Evolutionary conservation across 1,140 invertebrate genomes (phyloP).

Genomic region (Amphibalanus amphitrite): DNA sequence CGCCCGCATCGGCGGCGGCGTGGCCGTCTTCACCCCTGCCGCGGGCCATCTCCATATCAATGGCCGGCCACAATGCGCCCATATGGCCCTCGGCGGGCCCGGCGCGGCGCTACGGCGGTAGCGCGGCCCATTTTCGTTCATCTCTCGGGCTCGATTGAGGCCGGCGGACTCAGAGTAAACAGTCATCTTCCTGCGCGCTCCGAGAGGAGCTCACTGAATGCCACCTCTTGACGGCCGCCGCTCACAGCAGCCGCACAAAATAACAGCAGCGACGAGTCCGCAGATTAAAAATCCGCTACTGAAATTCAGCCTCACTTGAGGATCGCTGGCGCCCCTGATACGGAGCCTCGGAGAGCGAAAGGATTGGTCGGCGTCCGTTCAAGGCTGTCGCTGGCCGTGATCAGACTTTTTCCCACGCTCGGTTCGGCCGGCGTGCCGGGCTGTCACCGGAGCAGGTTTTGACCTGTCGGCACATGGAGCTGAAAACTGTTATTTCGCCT

Average conservation of each 20-base stretch:
- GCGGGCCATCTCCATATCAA: not conserved
- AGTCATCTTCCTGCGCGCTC: no score
- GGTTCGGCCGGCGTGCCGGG: no score
- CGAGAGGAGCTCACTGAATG: no score
- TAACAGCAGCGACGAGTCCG: no score
- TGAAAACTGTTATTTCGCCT: no score
- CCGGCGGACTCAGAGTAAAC: not conserved
- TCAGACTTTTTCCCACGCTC: not conserved
- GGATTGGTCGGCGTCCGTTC: not conserved
- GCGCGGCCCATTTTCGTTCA: not conserved
- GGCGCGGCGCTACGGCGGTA: no score
- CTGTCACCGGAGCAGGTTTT: not conserved
- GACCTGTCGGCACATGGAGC: no score
- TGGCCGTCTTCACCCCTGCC: not conserved
- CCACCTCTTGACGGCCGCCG: no score
- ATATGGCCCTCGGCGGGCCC: not conserved
- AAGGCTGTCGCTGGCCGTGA: not conserved
- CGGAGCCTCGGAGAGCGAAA: constrained; percentile 1
- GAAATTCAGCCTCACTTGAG: no score
- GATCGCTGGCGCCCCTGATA: no score
- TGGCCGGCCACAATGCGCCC: not conserved
- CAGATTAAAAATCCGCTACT: no score
- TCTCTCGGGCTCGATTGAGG: not conserved
- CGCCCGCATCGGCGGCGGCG: not conserved
- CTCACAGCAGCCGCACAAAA: not conserved